Base-by-base conservation (phyloP, 2,113 vertebrate species). In the Lepus timidus region DNA sequence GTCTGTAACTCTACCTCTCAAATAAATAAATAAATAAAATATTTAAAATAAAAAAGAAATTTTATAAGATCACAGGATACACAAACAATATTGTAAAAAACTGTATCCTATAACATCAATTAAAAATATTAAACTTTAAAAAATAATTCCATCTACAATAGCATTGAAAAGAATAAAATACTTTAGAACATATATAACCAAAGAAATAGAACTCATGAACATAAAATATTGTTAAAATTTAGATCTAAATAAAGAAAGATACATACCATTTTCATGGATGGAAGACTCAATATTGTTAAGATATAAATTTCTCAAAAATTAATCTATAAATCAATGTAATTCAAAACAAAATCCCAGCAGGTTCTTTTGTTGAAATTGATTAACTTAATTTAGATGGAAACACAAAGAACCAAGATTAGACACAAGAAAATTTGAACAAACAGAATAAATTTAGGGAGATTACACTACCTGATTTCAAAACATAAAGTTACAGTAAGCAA, bases 131-230 rank as follows among this genome's bases (percentile, higher is more conserved):
- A 89, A 94, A 75, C 10, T 88, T 87, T 80, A 44, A 9, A 81
- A 95, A 75, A 62, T 22, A 92, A 92, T 85, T 92, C 14, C 33
- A 91, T 31, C 64, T 58, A 58, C 8, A 74, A 74, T 19, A 86
- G 16, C 49, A 75, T 27, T 29, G 74, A 52, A 86, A 82, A 22
- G 6, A 82, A 74, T 76, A 89, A 83, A 83, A 76, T 25, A 74
- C n/a, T 52, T 36, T 20, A 44, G 9, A 76, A 49, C 17, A 68
- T 68, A 51, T 49, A 81, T 61, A 74, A 73, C 20, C 71, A 61
- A 87, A 71, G 22, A 44, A n/a, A 58, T 23, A 0, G 1, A 80
- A 80, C 51, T 87, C 76, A 44, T 75, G 23, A 95, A 89, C 64
- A 64, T 2, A 93, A 91, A 55, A 68, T 61, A 79, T 27, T 88